Evolutionary conservation across 1,140 invertebrate species (phyloP).

Genomic region (Brachionus paranguensis): DNA sequence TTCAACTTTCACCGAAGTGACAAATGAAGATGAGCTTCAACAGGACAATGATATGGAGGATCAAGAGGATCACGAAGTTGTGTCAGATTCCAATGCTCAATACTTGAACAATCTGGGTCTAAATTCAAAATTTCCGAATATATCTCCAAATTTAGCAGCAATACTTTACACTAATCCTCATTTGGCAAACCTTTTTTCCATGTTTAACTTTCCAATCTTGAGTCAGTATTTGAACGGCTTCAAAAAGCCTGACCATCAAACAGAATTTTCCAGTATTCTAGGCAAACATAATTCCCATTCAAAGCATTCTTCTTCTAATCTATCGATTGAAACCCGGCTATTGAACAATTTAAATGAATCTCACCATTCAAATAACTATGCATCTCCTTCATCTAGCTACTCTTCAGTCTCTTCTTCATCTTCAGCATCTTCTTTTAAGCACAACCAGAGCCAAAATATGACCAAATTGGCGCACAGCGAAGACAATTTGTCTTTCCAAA

Average conservation of each 20-base stretch:
- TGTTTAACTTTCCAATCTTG: conserved; percentile 11
- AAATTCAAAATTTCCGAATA: not conserved
- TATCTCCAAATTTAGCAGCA: not conserved
- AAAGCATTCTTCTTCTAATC: conserved; percentile 10
- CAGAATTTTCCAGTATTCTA: not conserved
- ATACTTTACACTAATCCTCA: conserved; percentile 11
- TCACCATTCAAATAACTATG: not conserved
- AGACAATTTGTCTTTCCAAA: not conserved
- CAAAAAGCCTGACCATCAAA: conserved; percentile 8
- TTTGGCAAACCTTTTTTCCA: not conserved
- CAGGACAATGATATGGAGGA: not conserved
- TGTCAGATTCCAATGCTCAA: not conserved
- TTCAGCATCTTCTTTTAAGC: not conserved
- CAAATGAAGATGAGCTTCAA: not conserved
- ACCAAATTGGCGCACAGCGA: not conserved
- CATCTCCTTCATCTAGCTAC: conserved; percentile 21
- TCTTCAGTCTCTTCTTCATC: conserved; percentile 30
- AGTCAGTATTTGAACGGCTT: conserved; percentile 9
- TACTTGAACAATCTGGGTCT: not conserved
- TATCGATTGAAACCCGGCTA: not conserved
- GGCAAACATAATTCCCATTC: not conserved
- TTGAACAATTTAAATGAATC: not conserved
- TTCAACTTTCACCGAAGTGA: not conserved
- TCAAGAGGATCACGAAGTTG: not conserved
- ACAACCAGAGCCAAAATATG: not conserved